A percentile compares a stretch with the other conserved stretches of the same genome.
Conservation (phyloP, 2,888 invertebrate genomes). For the Monochamus alternatus region DNA sequence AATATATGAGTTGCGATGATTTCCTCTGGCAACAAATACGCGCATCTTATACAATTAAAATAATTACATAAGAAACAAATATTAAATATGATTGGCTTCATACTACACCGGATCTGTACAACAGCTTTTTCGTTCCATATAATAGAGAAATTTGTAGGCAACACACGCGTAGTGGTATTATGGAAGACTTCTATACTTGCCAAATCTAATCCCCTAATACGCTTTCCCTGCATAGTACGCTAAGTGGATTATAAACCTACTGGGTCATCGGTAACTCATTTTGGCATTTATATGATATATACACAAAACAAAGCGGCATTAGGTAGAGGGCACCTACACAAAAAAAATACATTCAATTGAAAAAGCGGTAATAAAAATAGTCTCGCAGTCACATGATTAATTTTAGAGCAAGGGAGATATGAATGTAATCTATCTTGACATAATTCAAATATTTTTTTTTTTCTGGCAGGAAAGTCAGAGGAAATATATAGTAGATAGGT, state of each 20-base stretch:
- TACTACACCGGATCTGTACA: constrained; percentile 9
- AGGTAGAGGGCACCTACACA: not conserved
- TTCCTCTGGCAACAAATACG: no score
- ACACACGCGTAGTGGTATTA: constrained; percentile 24
- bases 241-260: constrained; percentile 29
- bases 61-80: not conserved
- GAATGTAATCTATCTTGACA: no score
- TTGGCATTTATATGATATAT: constrained; percentile 8
- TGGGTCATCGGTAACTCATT: constrained; percentile 25
- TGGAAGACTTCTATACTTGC: constrained; percentile 25
- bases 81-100: not conserved
- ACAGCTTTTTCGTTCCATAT: not conserved
- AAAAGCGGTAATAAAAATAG: not conserved
- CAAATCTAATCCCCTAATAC: constrained; percentile 26
- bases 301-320: not conserved
- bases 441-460: no score
- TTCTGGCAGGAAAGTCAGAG: no score
- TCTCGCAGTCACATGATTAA: not conserved
- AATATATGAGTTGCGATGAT: no score
- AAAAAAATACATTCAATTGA: constrained; percentile 5
- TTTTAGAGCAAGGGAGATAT: no score
- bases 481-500: no score
- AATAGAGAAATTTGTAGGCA: constrained; percentile 29
- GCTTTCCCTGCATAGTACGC: constrained; percentile 12
- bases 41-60: no score